These are phyloP conservation scores for Triops longicaudatus DNA, from an alignment of 1,140 invertebrate genomes.

Conservation along the genomic window DNA sequence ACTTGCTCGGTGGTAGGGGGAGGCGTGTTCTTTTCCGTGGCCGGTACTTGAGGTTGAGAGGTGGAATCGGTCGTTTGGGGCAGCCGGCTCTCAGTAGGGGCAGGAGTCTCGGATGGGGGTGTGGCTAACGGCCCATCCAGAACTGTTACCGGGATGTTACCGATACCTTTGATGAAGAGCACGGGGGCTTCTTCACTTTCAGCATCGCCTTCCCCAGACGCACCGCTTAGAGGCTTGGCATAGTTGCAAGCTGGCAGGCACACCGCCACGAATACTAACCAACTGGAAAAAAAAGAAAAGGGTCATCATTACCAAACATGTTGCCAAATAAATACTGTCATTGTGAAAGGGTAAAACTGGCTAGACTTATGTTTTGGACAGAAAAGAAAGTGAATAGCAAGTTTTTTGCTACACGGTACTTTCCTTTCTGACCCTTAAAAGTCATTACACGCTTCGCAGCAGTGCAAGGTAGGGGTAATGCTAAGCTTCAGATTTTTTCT, in stretches of 20 bases:
- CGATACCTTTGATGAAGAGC: constrained; percentile 2
- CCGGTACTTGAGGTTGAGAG: not conserved
- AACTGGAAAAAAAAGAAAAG: not conserved
- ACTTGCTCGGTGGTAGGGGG: not conserved
- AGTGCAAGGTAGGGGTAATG: too few species aligned
- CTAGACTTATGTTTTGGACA: not conserved
- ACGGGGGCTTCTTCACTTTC: not conserved
- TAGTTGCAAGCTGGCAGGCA: not conserved
- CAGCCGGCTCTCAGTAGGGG: not conserved
- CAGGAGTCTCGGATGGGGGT: not conserved
- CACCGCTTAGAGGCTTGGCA: not conserved
- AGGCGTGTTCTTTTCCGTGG: not conserved
- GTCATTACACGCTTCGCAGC: too few species aligned
- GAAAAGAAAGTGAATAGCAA: constrained; percentile 6
- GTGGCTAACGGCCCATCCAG: not conserved
- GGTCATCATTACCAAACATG: not conserved
- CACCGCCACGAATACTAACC: not conserved
- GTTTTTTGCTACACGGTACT: not conserved
- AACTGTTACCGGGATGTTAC: not conserved
- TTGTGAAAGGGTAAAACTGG: not conserved
- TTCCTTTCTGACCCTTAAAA: not conserved
- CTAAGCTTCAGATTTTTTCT: too few species aligned
- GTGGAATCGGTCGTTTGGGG: not conserved
- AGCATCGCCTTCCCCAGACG: not conserved
- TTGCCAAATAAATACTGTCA: not conserved